Base-by-base conservation (phyloP, 2,888 invertebrate species). In the Galerucella nymphaeae region DNA sequence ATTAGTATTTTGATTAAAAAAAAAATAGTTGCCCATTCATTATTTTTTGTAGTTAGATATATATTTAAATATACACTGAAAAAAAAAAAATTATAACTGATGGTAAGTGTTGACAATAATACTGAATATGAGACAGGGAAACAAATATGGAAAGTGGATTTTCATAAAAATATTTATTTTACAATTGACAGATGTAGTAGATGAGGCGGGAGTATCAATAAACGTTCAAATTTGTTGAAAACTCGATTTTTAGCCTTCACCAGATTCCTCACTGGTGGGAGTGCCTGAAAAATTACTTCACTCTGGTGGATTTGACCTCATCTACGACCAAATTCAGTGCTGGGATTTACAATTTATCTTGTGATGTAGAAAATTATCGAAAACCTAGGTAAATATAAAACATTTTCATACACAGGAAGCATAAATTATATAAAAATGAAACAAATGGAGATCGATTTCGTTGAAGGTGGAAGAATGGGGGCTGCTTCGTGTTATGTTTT, bases 401-500 rank as follows among this genome's bases (percentile, higher is more conserved):
- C 48, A 48, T n/a, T 48, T n/a, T 48, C 2, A 48, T 48, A 14
- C 30, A 5, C 30, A 30, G 30, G 30, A 30, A 30, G 30, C 30
- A 9, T 9, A 38, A 38, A 38, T 38, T 38, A 38, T 38, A 9
- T 38, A 38, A 38, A 38, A 9, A 38, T 38, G n/a, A n/a, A n/a
- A n/a, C n/a, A n/a, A n/a, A n/a, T n/a, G n/a, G n/a, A n/a, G n/a
- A n/a, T n/a, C n/a, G n/a, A n/a, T n/a, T n/a, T n/a, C n/a, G n/a
- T n/a, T n/a, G n/a, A n/a, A n/a, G n/a, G n/a, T n/a, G n/a, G n/a
- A n/a, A n/a, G n/a, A n/a, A n/a, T n/a, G n/a, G n/a, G n/a, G n/a
- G n/a, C 42, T 16, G 16, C 53, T 18, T 53, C 53, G 18, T 18
- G 53, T 53, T 53, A 16, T 59, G 59, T 59, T 59, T 59, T 59